These are phyloP conservation scores for Agapostemon virescens DNA, from an alignment of 2,888 invertebrate species.

Conservation along the genomic window DNA sequence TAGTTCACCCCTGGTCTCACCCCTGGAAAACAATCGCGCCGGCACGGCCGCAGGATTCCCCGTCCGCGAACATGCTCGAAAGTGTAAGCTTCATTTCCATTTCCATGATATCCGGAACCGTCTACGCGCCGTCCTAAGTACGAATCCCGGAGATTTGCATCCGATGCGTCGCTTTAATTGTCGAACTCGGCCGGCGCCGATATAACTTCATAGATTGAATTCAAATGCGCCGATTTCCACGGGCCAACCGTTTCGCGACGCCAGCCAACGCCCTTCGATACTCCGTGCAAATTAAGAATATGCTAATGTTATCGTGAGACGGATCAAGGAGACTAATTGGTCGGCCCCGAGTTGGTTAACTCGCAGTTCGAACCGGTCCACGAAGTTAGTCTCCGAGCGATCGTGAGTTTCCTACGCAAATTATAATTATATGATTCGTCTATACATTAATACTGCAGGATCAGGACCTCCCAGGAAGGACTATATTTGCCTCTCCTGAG, in stretches of 20 bases:
- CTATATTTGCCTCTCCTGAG: too few relatives aligned
- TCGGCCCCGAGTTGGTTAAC: background rate
- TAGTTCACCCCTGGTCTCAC: background rate
- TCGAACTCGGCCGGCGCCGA: slow-evolving; percentile 1
- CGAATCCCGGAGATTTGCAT: slow-evolving; percentile 15
- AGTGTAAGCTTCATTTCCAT: slow-evolving; percentile 19
- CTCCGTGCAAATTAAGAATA: slow-evolving; percentile 10
- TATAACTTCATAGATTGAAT: slow-evolving; percentile 16
- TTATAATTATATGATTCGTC: background rate
- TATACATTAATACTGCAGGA: too few relatives aligned
- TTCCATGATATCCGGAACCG: background rate
- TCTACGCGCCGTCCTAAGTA: slow-evolving; percentile 8
- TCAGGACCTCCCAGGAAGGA: too few relatives aligned
- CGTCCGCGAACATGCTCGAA: background rate
- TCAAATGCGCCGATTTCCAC: slow-evolving; percentile 6
- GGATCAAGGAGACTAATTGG: background rate
- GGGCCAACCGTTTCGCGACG: background rate
- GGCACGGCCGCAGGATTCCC: background rate
- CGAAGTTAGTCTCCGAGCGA: background rate
- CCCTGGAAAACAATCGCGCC: background rate
- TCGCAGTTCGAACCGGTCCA: background rate
- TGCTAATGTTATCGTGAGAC: slow-evolving; percentile 2
- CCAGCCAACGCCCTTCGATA: background rate
- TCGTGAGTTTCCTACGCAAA: background rate
- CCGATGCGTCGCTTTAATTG: slow-evolving; percentile 24